Base-by-base conservation (phyloP, 2,888 invertebrate species). In the Scaptomyza caliginosa region DNA sequence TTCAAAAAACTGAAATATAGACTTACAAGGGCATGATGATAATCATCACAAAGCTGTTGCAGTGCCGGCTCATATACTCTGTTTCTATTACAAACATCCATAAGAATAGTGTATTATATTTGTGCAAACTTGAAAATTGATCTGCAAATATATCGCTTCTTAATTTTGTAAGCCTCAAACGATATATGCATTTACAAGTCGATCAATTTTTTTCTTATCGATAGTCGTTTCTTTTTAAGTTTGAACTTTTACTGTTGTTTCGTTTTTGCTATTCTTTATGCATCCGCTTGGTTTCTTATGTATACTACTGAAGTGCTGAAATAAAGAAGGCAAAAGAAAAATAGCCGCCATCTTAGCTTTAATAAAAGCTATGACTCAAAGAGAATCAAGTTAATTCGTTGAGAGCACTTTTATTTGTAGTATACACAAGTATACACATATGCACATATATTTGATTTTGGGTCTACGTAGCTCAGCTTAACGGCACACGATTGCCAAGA, bases 1-100 rank as follows among this genome's bases (percentile, higher is more conserved):
- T 81, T 86, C 74, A 67, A 77, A 49, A 66, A 67, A 86, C 66
- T 86, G 52, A n/a, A 52, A 57, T 46, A 57, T 73, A 36, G 77
- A 39, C 50, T 57, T 43, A 21, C 30, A 77, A 58, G 77, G 77
- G 48, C 55, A 49, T 6, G 2, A 32, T 40, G 59, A 77, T 77
- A 66, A 77, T 55, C n/a, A 46, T 5, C 16, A 7, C 7, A 2
- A 0, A 8, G n/a, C 8, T 13, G 26, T n/a, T 45, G 36, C 23
- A 46, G 10, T 42, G 46, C 43, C 54, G n/a, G 1, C 36, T 46
- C n/a, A n/a, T 32, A 34, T 46, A 46, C 46, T 21, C 46, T 28
- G 34, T 34, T 7, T 2, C 17, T 30, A 34, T 17, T 52, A 4
- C 3, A 8, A 24, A 24, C 3, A n/a, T n/a, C n/a, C 2, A 28